These are phyloP conservation scores for Gryon sp. DNA, from an alignment of 1,140 invertebrate genomes.

Conservation along the genomic window DNA sequence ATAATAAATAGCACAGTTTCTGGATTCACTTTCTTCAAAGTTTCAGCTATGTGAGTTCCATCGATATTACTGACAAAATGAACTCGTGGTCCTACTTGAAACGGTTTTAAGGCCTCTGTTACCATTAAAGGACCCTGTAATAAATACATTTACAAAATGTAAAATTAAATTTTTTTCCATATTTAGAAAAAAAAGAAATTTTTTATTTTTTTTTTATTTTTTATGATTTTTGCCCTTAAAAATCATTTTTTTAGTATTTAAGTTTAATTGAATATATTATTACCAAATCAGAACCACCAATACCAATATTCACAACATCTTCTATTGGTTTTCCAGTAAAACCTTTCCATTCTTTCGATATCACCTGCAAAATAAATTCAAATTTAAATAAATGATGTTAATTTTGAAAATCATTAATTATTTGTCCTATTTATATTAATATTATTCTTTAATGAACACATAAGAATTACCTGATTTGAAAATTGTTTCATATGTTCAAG, in stretches of 20 bases:
- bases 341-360: slow-evolving; percentile 88
- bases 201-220: too few species aligned
- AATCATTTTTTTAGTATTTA: too few species aligned
- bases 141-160: too few species aligned
- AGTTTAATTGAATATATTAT: too few species aligned
- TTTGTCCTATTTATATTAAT: too few species aligned
- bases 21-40: slow-evolving; percentile 92
- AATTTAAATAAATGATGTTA: slow-evolving; percentile 29
- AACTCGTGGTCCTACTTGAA: slow-evolving; percentile 91
- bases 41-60: slow-evolving; percentile 98
- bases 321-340: slow-evolving; percentile 97
- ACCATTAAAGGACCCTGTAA: slow-evolving; percentile 97
- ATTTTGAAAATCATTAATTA: background rate
- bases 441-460: too few species aligned
- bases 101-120: slow-evolving; percentile 97
- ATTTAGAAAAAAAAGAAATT: background rate
- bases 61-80: slow-evolving; percentile 99
- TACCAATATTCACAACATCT: slow-evolving; percentile 99
- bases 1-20: slow-evolving; percentile 99
- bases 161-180: too few species aligned
- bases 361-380: slow-evolving; percentile 77
- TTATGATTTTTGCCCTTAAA: too few species aligned
- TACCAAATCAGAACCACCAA: slow-evolving; percentile 98
- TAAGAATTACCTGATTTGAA: slow-evolving; percentile 85
- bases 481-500: slow-evolving; percentile 98